These are phyloP conservation scores for Ephydatia muelleri DNA, from an alignment of 37 sponge, comb jelly and placozoan genomes.

Conservation along the genomic window DNA sequence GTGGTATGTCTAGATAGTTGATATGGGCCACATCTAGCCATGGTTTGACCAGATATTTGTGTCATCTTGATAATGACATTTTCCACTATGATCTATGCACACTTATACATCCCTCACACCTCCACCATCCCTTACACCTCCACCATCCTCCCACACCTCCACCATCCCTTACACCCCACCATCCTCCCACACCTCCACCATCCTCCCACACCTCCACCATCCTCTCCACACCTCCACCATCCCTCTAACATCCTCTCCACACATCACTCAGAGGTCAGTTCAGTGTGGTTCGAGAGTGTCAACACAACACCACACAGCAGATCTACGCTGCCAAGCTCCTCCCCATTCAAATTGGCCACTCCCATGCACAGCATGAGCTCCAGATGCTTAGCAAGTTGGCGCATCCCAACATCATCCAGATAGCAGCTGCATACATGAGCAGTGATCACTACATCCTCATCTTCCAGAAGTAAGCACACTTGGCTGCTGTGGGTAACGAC, in stretches of 20 bases:
- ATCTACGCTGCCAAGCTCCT: conserved; percentile 66
- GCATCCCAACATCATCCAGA: conserved; percentile 54
- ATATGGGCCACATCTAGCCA: no score
- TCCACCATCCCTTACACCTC: background rate
- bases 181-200: background rate
- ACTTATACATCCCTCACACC: background rate
- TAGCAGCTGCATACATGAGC: conserved; percentile 46
- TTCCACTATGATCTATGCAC: no score
- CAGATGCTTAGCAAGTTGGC: conserved; percentile 43
- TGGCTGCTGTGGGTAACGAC: no score
- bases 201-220: background rate
- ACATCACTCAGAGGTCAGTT: conserved; percentile 50
- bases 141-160: background rate
- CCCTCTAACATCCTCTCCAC: background rate
- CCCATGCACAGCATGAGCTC: conserved; percentile 66
- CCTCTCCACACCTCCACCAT: background rate
- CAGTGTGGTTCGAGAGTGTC: conserved; percentile 36
- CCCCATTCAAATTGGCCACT: conserved; percentile 24
- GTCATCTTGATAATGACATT: no score
- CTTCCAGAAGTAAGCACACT: conserved; percentile 56
- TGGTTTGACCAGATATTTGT: no score
- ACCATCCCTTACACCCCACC: background rate
- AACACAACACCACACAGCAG: background rate
- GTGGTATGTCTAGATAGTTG: no score
- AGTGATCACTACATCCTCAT: conserved; percentile 44